A percentile compares a stretch with the other conserved stretches of the same genome.
Evolutionary conservation across 1,140 invertebrate genomes (phyloP).

Genomic region (Portunus trituberculatus): DNA sequence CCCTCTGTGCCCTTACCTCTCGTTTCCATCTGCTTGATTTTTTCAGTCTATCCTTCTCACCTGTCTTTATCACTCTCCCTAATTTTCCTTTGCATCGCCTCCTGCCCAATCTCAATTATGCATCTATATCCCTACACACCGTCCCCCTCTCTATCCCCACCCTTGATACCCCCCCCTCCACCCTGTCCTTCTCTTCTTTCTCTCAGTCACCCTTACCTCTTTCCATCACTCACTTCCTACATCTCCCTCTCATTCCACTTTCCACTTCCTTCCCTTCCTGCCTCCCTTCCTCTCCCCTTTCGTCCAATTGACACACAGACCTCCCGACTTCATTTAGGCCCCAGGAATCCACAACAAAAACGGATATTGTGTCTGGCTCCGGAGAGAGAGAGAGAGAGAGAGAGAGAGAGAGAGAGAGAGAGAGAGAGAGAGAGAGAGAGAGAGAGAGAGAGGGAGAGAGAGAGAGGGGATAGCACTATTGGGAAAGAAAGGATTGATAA

Average conservation of each 20-base stretch:
- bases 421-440: neutral
- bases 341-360: constrained; percentile 11
- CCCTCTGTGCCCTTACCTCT: neutral
- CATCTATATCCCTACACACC: neutral
- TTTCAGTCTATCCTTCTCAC: neutral
- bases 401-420: neutral
- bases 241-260: neutral
- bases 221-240: neutral
- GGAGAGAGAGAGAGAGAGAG: neutral
- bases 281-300: neutral
- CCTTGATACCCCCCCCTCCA: neutral
- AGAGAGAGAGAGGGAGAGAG: neutral
- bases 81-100: neutral
- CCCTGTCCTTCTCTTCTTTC: neutral
- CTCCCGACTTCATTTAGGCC: constrained; percentile 30
- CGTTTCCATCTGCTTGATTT: neutral
- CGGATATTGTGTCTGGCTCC: constrained; percentile 18
- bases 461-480: neutral
- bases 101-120: neutral
- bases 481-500: neutral
- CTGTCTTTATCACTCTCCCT: neutral
- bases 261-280: neutral
- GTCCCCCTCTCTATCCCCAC: neutral
- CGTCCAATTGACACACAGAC: constrained; percentile 32
- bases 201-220: neutral